Evolutionary conservation across 2,113 vertebrate species (phyloP).

Genomic region (Anolis carolinensis): DNA sequence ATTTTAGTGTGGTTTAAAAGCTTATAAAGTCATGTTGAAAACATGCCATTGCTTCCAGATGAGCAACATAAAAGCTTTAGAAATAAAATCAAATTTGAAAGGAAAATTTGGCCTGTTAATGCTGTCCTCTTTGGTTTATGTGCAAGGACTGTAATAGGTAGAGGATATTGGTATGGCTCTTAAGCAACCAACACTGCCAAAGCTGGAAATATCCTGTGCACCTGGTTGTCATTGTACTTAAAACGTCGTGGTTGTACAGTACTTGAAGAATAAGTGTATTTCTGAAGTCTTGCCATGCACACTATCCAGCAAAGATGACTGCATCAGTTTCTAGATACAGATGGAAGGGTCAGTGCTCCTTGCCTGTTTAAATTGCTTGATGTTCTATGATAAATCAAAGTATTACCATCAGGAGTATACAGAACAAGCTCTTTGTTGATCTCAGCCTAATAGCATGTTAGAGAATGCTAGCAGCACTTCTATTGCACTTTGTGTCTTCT

Average conservation of each 20-base stretch:
- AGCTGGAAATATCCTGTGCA: background rate
- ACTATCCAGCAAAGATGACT: slow-evolving; percentile 33
- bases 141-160: background rate
- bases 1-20: background rate
- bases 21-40: background rate
- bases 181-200: background rate
- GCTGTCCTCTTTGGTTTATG: background rate
- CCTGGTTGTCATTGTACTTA: background rate
- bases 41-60: background rate
- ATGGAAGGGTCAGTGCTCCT: background rate
- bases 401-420: slow-evolving; percentile 21
- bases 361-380: slow-evolving; percentile 20
- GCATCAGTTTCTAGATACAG: too few relatives aligned
- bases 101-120: background rate
- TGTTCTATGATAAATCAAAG: slow-evolving; percentile 26
- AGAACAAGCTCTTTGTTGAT: slow-evolving; percentile 35
- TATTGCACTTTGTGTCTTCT: background rate
- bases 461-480: background rate
- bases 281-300: slow-evolving; percentile 22
- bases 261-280: slow-evolving; percentile 19
- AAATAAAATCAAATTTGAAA: background rate
- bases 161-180: background rate
- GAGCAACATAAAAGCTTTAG: background rate
- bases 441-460: background rate
- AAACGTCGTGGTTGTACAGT: too few relatives aligned